These are phyloP conservation scores for Ispidina lecontei DNA, from an alignment of 2,797 vertebrate species.

Conservation along the genomic window DNA sequence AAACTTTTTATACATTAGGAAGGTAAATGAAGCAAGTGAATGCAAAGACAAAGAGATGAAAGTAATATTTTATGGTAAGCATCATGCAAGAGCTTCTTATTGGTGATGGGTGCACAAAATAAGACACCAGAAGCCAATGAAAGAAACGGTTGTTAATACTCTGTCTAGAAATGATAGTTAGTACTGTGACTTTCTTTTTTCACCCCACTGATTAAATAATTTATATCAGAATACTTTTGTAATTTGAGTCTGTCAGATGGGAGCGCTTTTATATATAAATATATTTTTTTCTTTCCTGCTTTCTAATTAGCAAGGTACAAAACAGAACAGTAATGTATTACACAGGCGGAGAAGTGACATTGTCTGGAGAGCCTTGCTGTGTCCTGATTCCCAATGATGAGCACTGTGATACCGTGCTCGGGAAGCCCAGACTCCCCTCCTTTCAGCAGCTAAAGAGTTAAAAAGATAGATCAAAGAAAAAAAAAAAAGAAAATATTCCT, in stretches of 20 bases:
- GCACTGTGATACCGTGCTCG: fast-evolving
- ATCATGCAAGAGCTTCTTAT: conserved; percentile 65
- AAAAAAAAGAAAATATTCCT: conserved; percentile 37
- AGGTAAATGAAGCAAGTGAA: conserved; percentile 70
- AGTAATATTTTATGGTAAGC: conserved; percentile 73
- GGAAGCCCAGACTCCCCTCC: background rate
- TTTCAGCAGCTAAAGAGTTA: conserved; percentile 60
- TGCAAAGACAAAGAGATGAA: conserved; percentile 76
- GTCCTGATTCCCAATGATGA: background rate
- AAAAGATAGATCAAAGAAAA: conserved; percentile 35
- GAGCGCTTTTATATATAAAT: conserved; percentile 73
- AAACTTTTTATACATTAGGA: conserved; percentile 70
- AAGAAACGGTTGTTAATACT: conserved; percentile 68
- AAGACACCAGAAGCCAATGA: conserved; percentile 72
- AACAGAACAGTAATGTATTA: conserved; percentile 65
- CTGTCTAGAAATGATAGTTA: conserved; percentile 74
- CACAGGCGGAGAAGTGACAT: conserved; percentile 49
- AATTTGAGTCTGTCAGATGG: conserved; percentile 76
- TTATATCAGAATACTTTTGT: conserved; percentile 76
- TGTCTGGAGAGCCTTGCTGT: conserved; percentile 50
- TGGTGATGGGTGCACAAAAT: conserved; percentile 62
- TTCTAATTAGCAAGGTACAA: conserved; percentile 75
- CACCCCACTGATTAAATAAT: conserved; percentile 74
- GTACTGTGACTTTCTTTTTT: conserved; percentile 65
- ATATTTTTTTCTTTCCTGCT: conserved; percentile 63